Evolutionary conservation across 2,113 vertebrate species (phyloP).

Genomic region (Daphoenositta chrysoptera): DNA sequence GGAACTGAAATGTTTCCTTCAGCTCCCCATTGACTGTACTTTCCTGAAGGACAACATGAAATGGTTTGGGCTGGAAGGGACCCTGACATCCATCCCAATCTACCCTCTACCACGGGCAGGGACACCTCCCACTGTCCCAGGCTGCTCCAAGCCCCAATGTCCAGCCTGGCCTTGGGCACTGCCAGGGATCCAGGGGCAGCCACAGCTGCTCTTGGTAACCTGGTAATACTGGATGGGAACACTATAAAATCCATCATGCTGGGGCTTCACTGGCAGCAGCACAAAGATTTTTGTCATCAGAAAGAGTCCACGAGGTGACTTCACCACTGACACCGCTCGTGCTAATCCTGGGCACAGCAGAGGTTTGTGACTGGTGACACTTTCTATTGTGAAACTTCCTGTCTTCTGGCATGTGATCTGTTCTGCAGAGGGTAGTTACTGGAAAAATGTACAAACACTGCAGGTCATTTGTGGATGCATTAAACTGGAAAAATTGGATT

Average conservation of each 20-base stretch:
- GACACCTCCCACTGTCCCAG: not conserved
- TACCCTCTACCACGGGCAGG: not conserved
- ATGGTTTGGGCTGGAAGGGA: not conserved
- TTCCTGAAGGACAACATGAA: not conserved
- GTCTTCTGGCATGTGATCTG: not conserved
- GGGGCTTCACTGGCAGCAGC: not conserved
- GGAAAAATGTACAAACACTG: not conserved
- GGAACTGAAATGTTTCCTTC: not conserved
- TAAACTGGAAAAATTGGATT: not conserved
- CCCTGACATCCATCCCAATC: not conserved
- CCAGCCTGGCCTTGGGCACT: not conserved
- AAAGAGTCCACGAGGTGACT: not conserved
- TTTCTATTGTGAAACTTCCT: not conserved
- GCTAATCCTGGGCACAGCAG: not conserved
- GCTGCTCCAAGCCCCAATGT: not conserved
- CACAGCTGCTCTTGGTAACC: not conserved
- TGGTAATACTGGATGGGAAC: rapidly evolving
- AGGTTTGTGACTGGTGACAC: not conserved
- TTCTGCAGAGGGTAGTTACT: not conserved
- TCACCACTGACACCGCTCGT: rapidly evolving
- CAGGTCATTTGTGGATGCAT: not conserved
- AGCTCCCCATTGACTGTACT: not conserved
- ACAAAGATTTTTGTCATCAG: not conserved
- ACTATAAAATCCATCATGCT: rapidly evolving
- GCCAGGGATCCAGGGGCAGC: not conserved